phyloP scores from a whole-genome alignment of 2,888 invertebrate genomes.

The Latrodectus hesperus region DNA sequence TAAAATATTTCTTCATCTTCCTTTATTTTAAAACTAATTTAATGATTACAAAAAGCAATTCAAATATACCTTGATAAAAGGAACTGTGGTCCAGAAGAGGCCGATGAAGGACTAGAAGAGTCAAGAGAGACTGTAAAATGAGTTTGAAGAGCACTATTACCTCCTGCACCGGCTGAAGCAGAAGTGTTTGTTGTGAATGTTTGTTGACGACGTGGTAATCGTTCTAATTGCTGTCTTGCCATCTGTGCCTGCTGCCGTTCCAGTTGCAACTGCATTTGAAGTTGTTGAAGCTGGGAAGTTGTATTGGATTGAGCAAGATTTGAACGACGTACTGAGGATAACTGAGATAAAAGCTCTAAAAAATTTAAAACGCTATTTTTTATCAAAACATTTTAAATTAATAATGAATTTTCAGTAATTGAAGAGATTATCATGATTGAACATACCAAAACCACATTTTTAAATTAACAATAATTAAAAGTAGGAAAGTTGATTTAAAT shows the following conservation, averaged over 20 bases:
- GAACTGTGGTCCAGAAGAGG: constrained; percentile 68
- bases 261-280: constrained; percentile 95
- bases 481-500: too few species aligned
- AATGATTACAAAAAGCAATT: too few species aligned
- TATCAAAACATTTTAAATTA: too few species aligned
- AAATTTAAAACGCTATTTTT: too few species aligned
- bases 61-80: constrained; percentile 62
- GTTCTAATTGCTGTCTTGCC: constrained; percentile 90
- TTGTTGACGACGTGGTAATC: constrained; percentile 84
- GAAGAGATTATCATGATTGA: too few species aligned
- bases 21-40: too few species aligned
- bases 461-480: too few species aligned
- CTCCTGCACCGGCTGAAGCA: constrained; percentile 59
- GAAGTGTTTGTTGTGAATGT: constrained; percentile 41
- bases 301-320: constrained; percentile 71
- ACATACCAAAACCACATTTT: too few species aligned
- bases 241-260: constrained; percentile 90
- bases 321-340: constrained; percentile 91
- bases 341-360: constrained; percentile 91
- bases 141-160: constrained; percentile 52
- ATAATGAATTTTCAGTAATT: too few species aligned
- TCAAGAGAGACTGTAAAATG: constrained; percentile 65
- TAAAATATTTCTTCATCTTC: too few species aligned
- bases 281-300: constrained; percentile 82
- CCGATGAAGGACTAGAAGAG: constrained; percentile 66